These are phyloP conservation scores for Pangasianodon hypophthalmus DNA, from an alignment of 2,113 vertebrate species.

Conservation along the genomic window DNA sequence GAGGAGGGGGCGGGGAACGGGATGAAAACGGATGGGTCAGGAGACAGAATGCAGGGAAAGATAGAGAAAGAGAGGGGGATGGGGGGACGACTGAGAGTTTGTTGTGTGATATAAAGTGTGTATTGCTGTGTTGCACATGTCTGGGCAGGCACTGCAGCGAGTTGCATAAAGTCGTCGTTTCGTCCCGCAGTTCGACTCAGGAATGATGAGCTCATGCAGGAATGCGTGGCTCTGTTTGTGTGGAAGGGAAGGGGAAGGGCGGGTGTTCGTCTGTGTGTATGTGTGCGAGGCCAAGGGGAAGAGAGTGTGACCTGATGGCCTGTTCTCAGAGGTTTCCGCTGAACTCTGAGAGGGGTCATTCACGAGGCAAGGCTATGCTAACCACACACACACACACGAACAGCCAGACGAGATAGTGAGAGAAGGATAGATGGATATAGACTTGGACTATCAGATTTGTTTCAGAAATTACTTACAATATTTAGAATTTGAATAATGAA, in stretches of 20 bases:
- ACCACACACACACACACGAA: constrained; percentile 9
- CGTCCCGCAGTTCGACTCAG: constrained; percentile 36
- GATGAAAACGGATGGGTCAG: constrained; percentile 45
- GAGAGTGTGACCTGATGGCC: constrained; percentile 64
- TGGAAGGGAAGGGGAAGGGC: constrained; percentile 45
- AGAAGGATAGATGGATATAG: background rate
- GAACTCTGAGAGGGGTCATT: constrained; percentile 69
- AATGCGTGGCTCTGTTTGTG: constrained; percentile 45
- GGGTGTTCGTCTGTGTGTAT: constrained; percentile 42
- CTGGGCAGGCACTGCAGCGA: constrained; percentile 51
- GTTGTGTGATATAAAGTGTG: constrained; percentile 56
- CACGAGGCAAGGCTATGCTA: constrained; percentile 65
- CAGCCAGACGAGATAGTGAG: constrained; percentile 12
- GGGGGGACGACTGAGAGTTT: background rate
- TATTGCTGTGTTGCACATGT: constrained; percentile 36
- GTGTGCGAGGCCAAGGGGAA: constrained; percentile 62
- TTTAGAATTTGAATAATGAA: background rate
- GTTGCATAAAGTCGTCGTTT: constrained; percentile 47
- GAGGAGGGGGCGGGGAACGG: constrained; percentile 6
- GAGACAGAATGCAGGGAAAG: constrained; percentile 41
- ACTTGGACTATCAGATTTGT: background rate
- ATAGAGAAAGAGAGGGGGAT: constrained; percentile 24
- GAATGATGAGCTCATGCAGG: constrained; percentile 65
- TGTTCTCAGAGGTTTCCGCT: constrained; percentile 66
- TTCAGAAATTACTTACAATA: background rate